phyloP scores from a whole-genome alignment of 2,113 vertebrate species.

The Tetrao urogallus region DNA sequence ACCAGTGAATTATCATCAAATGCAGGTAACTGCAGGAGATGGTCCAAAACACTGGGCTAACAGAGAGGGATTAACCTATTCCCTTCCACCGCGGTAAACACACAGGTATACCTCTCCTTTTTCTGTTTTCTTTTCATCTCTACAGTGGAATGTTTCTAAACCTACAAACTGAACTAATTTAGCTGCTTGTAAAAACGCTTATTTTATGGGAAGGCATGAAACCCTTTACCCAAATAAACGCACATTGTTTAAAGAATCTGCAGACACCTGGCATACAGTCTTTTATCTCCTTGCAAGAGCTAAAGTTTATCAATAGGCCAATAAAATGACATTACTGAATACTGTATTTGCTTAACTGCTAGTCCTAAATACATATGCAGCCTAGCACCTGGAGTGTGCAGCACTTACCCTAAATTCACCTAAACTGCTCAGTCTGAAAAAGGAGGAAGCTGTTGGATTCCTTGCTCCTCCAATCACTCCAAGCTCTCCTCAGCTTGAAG shows the following conservation, averaged over 20 bases:
- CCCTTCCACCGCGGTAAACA: not conserved
- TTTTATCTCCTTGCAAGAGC: not conserved
- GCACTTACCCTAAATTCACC: not conserved
- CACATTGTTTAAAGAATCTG: not conserved
- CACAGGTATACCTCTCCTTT: not conserved
- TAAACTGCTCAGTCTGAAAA: not conserved
- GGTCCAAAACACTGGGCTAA: not conserved
- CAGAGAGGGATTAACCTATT: not conserved
- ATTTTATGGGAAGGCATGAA: not conserved
- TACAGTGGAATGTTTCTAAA: not conserved
- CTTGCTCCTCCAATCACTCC: not conserved
- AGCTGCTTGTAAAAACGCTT: not conserved
- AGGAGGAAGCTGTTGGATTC: not conserved
- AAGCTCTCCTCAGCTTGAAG: not conserved
- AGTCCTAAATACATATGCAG: not conserved
- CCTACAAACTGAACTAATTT: not conserved
- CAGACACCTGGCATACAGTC: not conserved
- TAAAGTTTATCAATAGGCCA: not conserved
- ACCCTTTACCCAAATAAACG: not conserved
- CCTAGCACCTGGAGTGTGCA: not conserved
- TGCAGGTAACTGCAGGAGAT: not conserved
- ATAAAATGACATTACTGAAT: not conserved
- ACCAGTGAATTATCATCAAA: not conserved
- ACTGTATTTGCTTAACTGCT: not conserved
- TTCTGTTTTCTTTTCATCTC: not conserved